Base-by-base conservation (phyloP, 2,797 vertebrate species). In the Gymnopithys bicolor region DNA sequence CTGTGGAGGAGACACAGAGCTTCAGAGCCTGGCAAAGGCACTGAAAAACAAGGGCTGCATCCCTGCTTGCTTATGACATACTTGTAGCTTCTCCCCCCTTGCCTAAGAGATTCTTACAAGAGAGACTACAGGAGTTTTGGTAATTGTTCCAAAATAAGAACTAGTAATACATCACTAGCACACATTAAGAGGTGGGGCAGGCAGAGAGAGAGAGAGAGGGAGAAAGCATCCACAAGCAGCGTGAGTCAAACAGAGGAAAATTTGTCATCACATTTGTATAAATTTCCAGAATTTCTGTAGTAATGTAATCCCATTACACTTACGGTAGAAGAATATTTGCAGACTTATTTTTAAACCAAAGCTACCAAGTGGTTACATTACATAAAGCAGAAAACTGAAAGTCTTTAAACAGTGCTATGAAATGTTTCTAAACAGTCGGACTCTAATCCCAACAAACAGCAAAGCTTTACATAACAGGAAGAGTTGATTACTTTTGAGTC, bases 1-100 rank as follows among this genome's bases (percentile, higher is more conserved):
- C 30, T 0, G 0, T 24, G 35, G 11, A n/a, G 37, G 35, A 21
- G 19, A 45, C 27, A 2, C 0, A 0, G 25, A n/a, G 24, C 10
- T 84, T 60, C 4, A 1, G 7, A 66, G 63, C 52, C 28, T 2
- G 1, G n/a, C n/a, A 41, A 45, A 74, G 60, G 41, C n/a, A 21
- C 11, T 25, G 80, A 28, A 46, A 55, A 81, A 1, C 21, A 48
- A 63, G 32, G 21, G 19, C 28, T 76, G 46, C 9, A 4, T 51
- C 66, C 66, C 25, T 71, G 19, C 23, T 27, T 30, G 45, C 35
- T 22, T 24, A 1, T 33, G 46, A 25, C 11, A 32, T 25, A 76
- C 9, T 52, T 59, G 12, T 7, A 45, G 55, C 56, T 59, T 75
- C 59, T 81, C 30, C 39, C 14, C 55, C 32, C 48, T 62, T 35